phyloP scores from a whole-genome alignment of 1,140 invertebrate species.

The Parapsyche elsis region DNA sequence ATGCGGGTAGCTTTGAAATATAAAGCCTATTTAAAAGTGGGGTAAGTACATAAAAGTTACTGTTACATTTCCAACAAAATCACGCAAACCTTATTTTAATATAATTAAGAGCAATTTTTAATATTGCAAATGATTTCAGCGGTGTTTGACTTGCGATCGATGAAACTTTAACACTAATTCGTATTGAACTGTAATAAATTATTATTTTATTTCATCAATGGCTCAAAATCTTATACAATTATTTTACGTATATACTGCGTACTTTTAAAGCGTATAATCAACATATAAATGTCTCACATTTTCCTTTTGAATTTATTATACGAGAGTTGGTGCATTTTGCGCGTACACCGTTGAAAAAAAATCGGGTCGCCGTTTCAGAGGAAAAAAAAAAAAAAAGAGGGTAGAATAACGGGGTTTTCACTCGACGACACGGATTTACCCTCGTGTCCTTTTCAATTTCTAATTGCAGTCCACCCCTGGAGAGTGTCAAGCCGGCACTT shows the following conservation, averaged over 20 bases:
- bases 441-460: constrained; percentile 48
- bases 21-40: constrained; percentile 44
- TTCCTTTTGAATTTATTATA: not conserved
- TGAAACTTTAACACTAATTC: not conserved
- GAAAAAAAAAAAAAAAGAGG: constrained; percentile 14
- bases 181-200: not conserved
- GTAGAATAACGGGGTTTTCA: constrained; percentile 41
- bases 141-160: not conserved
- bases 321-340: constrained; percentile 7
- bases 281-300: too few species aligned
- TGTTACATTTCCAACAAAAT: constrained; percentile 2
- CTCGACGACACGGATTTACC: constrained; percentile 41
- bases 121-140: not conserved
- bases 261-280: not conserved
- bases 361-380: not conserved
- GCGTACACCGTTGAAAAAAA: constrained; percentile 20
- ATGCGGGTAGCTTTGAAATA: constrained; percentile 43
- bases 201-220: not conserved
- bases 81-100: not conserved
- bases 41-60: not conserved
- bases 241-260: too few species aligned
- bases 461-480: constrained; percentile 43
- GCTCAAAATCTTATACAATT: too few species aligned
- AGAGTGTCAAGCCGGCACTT: constrained; percentile 40
- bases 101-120: not conserved